These are phyloP conservation scores for Catostomus latipinnis DNA, from an alignment of 2,797 vertebrate species.

Conservation along the genomic window DNA sequence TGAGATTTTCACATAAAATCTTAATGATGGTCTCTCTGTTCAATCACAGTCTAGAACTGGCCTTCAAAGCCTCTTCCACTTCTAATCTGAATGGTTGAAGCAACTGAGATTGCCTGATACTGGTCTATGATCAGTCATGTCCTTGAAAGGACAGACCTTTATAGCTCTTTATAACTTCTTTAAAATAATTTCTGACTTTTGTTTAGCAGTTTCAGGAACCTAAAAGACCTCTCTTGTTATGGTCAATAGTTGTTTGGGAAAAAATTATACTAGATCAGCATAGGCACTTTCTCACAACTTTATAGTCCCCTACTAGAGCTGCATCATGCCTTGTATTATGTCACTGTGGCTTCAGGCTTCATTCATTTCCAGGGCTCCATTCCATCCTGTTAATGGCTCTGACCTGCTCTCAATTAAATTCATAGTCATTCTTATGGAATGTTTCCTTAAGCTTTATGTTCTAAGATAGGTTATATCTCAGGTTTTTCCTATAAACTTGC, in stretches of 20 bases:
- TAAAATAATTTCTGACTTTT: not conserved
- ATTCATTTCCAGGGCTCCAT: constrained; percentile 50
- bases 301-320: constrained; percentile 9
- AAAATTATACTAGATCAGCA: constrained; percentile 33
- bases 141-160: not conserved
- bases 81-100: constrained; percentile 16
- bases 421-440: not conserved
- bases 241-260: not conserved
- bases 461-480: not conserved
- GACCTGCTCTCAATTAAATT: constrained; percentile 23
- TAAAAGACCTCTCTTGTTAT: not conserved
- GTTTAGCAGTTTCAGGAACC: not conserved
- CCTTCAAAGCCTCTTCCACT: not conserved
- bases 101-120: constrained; percentile 1
- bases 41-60: not conserved
- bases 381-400: constrained; percentile 43
- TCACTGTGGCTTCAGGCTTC: constrained; percentile 66
- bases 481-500: too few relatives aligned
- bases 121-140: constrained; percentile 24
- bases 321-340: constrained; percentile 44
- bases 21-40: not conserved
- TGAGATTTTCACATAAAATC: not conserved
- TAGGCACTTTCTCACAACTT: not conserved
- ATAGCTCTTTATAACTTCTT: not conserved
- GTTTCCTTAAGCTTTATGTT: constrained; percentile 6